Conservation (phyloP, 1,140 invertebrate genomes). For the Diabrotica virgifera region DNA sequence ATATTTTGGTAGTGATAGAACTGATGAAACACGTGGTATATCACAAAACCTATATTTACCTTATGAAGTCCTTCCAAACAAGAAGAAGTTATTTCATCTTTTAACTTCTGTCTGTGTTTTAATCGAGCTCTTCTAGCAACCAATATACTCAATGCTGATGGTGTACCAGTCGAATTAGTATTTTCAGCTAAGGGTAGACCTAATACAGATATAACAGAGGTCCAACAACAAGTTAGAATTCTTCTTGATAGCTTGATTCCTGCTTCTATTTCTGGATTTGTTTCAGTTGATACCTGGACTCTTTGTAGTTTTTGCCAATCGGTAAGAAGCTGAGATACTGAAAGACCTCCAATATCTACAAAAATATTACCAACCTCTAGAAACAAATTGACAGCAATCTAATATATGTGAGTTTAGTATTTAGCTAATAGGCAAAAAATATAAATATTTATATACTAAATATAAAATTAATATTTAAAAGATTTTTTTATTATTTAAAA, state of each 20-base stretch:
- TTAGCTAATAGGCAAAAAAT: no score
- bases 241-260: slow-evolving; percentile 63
- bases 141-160: slow-evolving; percentile 43
- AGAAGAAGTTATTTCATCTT: slow-evolving; percentile 73
- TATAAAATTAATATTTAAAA: no score
- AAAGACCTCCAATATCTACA: slow-evolving; percentile 81
- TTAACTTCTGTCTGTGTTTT: slow-evolving; percentile 58
- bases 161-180: slow-evolving; percentile 52
- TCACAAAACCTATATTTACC: slow-evolving; percentile 50
- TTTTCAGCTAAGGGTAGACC: slow-evolving; percentile 70
- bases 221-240: slow-evolving; percentile 89
- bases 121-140: slow-evolving; percentile 48
- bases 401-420: no score
- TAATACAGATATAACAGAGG: slow-evolving; percentile 83
- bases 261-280: slow-evolving; percentile 66
- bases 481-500: no score
- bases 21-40: no score
- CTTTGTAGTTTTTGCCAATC: slow-evolving; percentile 80
- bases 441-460: no score
- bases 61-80: slow-evolving; percentile 87
- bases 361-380: slow-evolving; percentile 21
- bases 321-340: slow-evolving; percentile 74
- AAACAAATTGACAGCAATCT: no score
- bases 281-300: slow-evolving; percentile 60
- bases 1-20: no score